Evolutionary conservation across 2,888 invertebrate genomes (phyloP).

Genomic region (Erebia ligea): DNA sequence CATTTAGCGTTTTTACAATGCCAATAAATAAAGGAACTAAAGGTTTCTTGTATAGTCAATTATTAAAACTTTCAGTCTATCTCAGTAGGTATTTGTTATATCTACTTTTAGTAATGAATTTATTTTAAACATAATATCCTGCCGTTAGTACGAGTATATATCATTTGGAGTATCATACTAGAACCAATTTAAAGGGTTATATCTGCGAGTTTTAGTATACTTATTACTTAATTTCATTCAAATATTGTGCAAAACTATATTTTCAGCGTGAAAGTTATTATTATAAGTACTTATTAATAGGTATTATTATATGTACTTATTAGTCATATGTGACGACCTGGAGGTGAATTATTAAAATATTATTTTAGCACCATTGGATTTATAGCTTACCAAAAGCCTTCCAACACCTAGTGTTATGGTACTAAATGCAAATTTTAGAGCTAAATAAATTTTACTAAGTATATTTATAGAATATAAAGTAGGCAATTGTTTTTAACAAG

Average conservation of each 20-base stretch:
- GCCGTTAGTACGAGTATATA: too few relatives aligned
- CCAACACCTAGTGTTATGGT: background rate
- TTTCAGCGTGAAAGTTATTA: too few relatives aligned
- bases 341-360: background rate
- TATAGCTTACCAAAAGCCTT: background rate
- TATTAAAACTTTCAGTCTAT: slow-evolving; percentile 41
- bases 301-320: too few relatives aligned
- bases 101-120: slow-evolving; percentile 23
- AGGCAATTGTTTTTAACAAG: slow-evolving; percentile 6
- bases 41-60: slow-evolving; percentile 57
- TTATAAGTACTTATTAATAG: too few relatives aligned
- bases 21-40: slow-evolving; percentile 50
- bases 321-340: background rate
- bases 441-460: background rate
- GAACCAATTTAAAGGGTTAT: too few relatives aligned
- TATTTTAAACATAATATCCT: background rate
- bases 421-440: slow-evolving; percentile 5
- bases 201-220: too few relatives aligned
- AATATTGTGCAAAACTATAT: background rate
- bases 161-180: too few relatives aligned
- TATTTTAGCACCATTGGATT: background rate
- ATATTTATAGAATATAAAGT: background rate
- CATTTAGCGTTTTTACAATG: slow-evolving; percentile 41
- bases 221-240: background rate
- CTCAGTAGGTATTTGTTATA: slow-evolving; percentile 12